phyloP scores from a whole-genome alignment of 2,888 invertebrate species.

The Cheiracanthium punctorium region DNA sequence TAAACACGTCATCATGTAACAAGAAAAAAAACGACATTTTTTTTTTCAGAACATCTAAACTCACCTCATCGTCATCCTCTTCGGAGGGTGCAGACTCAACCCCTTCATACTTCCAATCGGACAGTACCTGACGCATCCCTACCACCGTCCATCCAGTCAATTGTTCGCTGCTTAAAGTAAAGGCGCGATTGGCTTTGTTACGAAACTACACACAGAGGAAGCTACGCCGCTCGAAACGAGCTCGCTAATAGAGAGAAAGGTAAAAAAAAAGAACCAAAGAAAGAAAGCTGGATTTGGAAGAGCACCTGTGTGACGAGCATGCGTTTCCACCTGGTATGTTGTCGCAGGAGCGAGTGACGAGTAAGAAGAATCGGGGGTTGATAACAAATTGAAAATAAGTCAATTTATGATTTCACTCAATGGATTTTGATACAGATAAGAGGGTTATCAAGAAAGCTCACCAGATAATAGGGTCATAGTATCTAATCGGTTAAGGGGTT shows the following conservation, averaged over 20 bases:
- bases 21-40: no score
- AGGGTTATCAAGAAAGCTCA: no score
- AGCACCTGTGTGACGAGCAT: background rate
- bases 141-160: constrained; percentile 23
- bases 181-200: background rate
- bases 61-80: constrained; percentile 28
- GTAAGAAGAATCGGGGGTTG: background rate
- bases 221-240: no score
- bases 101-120: constrained; percentile 11
- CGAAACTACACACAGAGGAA: no score
- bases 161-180: background rate
- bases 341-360: background rate
- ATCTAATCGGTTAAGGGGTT: no score
- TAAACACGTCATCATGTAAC: no score
- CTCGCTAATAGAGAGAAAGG: background rate
- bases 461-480: no score
- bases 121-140: constrained; percentile 26
- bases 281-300: background rate
- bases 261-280: background rate
- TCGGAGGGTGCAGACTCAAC: background rate
- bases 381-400: background rate
- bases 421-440: no score
- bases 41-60: no score
- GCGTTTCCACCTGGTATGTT: background rate
- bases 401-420: no score